Base-by-base conservation (phyloP, 2,888 invertebrate species). In the Hyposoter dolosus region DNA sequence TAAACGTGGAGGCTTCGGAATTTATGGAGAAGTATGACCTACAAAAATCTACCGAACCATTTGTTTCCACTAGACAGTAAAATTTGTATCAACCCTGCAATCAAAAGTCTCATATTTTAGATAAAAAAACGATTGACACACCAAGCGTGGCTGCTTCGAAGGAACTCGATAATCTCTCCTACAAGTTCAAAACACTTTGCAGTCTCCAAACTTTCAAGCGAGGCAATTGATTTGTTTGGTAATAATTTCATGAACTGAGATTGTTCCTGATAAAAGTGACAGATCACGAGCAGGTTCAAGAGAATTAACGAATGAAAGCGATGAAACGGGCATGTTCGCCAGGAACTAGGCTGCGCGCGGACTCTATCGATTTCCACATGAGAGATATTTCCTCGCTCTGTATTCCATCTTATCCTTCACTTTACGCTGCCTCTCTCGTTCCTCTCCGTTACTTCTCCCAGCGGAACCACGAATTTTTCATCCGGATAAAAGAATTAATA, bases 401-500 rank as follows among this genome's bases (percentile, higher is more conserved):
- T 81, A 87, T 81, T 88, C 83, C 45, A 72, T 86, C 81, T 83
- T 68, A 75, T 75, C 84, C 81, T 77, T 79, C 77, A 63, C 84
- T 50, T 86, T 69, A 7, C 71, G 82, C 75, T 80, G 53, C 45
- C 83, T 75, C 53, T 63, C 68, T 80, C 82, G 47, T 80, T 50
- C 60, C 76, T 84, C 76, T 50, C 71, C 63, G 69, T 79, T 75
- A 77, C 74, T 71, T 65, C 40, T 63, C 50, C 75, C 47, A 47
- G 71, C 53, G 60, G 47, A 68, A 74, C 77, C 84, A 82, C 86
- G 82, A 82, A 86, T 86, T 86, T 86, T 86, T 86, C 86, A 86
- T 86, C 50, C 78, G 82, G 78, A 86, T 86, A 86, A 86, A 84
- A 84, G 84, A 86, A 84, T 86, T 86, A 86, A 86, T 86, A 86